Evolutionary conservation across 2,113 vertebrate genomes (phyloP), one percentile per base, ranked within the genome.

Genomic region (Muscicapa adusta): DNA sequence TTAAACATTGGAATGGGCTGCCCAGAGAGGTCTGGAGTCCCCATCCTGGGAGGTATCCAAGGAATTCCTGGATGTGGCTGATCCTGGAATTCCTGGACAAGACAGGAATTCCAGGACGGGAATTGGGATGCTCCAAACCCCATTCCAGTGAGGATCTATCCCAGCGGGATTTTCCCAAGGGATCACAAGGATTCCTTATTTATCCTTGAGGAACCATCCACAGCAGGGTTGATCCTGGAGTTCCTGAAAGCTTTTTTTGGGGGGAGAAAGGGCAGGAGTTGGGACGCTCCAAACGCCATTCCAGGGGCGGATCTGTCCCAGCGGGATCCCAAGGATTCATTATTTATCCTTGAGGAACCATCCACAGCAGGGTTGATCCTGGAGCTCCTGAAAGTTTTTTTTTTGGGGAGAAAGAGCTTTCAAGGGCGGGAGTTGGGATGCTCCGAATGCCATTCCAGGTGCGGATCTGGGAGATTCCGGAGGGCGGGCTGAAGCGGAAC

Each of bases 381-480:
- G 0, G 1, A 20, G 17, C 17, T 34, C 63, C 62, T 1, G 56
- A 18, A 60, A 42, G 50, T 26, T 47, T 80, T 60, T 78, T 62
- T 38, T 19, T 20, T 6, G 40, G 63, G 53, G 81, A 14, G 40
- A 43, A 72, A 53, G 65, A 61, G 65, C 18, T 53, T 53, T 50
- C 10, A 13, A 33, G 80, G 61, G 3, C 56, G 3, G 73, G 70
- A 13, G 11, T 9, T 7, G 31, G 31, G 66, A 60, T 0, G 8
- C 4, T 43, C 47, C 47, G 0, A 10, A 5, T 10, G 1, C 3
- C 4, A 0, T 73, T 73, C 5, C 95, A 99, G 99, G 99, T 99
- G 80, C 95, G 99, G 86, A 97, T 99, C 96, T 99, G 99, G 99
- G 99, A 99, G 97, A 99, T 99, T 83, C 99, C 99, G 0, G 99